These are phyloP conservation scores for Taenioides sp. DNA, from an alignment of 2,797 vertebrate species.

Conservation along the genomic window DNA sequence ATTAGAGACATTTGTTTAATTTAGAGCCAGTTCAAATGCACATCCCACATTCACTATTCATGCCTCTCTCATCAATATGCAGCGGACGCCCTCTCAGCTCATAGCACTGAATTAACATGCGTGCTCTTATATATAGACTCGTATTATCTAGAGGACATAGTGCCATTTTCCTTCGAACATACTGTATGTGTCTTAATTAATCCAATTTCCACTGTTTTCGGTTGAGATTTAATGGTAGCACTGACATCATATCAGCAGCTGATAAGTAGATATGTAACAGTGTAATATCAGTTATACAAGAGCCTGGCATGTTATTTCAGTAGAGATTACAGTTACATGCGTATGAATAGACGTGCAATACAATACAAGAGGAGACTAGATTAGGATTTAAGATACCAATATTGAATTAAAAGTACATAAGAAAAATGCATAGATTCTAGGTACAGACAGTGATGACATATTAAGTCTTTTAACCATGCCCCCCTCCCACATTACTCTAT, in stretches of 20 bases:
- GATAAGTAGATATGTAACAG: neutral
- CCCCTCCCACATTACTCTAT: no score
- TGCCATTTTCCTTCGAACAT: neutral
- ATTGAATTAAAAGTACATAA: neutral
- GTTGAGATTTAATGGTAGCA: neutral
- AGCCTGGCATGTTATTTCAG: neutral
- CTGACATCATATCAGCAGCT: neutral
- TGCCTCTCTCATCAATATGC: conserved; percentile 33
- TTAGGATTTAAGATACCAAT: neutral
- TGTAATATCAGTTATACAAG: conserved; percentile 1
- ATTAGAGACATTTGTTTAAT: conserved; percentile 3
- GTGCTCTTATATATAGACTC: conserved; percentile 17
- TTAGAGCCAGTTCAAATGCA: conserved; percentile 22
- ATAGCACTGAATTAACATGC: conserved; percentile 28
- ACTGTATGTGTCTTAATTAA: neutral
- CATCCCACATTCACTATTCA: conserved; percentile 14
- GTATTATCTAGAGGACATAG: neutral
- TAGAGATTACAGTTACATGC: neutral
- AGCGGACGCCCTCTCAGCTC: neutral
- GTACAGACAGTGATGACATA: neutral
- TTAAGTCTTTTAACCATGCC: no score
- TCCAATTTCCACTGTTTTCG: neutral
- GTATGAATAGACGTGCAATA: neutral
- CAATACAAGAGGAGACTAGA: neutral
- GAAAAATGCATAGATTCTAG: neutral